Evolutionary conservation across 2,888 invertebrate species (phyloP), one percentile per base, ranked within the genome.

Genomic region (Acleris emargana): DNA sequence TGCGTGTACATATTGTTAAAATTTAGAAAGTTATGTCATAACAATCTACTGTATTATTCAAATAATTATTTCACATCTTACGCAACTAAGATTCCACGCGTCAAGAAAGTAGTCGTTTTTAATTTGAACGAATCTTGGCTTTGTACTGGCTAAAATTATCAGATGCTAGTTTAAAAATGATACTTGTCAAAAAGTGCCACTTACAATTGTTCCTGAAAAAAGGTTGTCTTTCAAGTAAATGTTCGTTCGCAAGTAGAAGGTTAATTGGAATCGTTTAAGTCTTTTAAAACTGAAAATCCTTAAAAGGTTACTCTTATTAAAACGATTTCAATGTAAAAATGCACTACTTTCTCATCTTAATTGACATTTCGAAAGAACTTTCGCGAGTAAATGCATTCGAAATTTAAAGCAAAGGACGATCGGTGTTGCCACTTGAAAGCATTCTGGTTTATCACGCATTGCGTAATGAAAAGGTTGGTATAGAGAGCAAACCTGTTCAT

Each of bases 11-110:
- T 76, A 80, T 81, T 81, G 81, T 81, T 83, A 82, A 82, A 81
- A 76, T 79, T 77, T 88, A 90, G 90, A 90, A 90, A 91, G 90
- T 84, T 72, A 73, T 75, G 67, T 70, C 70, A 83, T 74, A 75
- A 83, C 76, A 72, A 72, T 79, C 76, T 86, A 76, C 86, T 84
- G 89, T 85, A 86, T 86, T 87, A 87, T 81, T 81, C 83, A 84
- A 85, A 87, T 91, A 89, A 90, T 90, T 89, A 86, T 88, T 84
- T 89, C 87, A 86, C 83, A 84, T 88, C 86, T 89, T 88, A 81
- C 79, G 83, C 76, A 90, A 91, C 72, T 71, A 77, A 80, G 78
- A 80, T 78, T 80, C 75, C 73, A 71, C 74, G 75, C 64, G 59
- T 75, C 80, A 88, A 83, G 91, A 91, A 91, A 91, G 90, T 84